A percentile compares a stretch with the other conserved stretches of the same genome.
These are phyloP conservation scores for Apantesis nais DNA, from an alignment of 2,888 invertebrate species.

Conservation along the genomic window DNA sequence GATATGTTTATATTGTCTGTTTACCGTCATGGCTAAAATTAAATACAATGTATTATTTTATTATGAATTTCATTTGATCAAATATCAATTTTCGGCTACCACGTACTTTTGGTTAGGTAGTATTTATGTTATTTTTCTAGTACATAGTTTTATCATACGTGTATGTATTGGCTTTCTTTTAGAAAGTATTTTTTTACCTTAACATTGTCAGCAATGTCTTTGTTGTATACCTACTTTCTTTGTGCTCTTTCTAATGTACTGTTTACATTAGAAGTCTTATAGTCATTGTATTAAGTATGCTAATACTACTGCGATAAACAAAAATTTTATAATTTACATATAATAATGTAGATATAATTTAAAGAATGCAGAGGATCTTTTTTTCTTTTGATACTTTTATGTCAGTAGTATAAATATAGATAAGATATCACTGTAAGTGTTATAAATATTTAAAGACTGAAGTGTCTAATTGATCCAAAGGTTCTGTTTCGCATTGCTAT, in stretches of 20 bases:
- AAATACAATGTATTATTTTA: neutral
- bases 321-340: neutral
- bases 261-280: neutral
- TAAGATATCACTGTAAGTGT: no score
- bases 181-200: constrained; percentile 38
- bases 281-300: neutral
- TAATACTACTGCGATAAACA: neutral
- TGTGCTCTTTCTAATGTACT: neutral
- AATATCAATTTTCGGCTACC: neutral
- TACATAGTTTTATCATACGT: neutral
- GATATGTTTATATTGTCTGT: neutral
- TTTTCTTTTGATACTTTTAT: no score
- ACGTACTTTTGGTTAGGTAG: neutral
- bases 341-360: no score
- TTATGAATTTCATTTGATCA: constrained; percentile 1
- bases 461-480: no score
- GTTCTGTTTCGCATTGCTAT: neutral
- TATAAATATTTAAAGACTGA: no score
- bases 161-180: constrained; percentile 1
- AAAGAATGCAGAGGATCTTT: no score
- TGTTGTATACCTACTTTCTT: constrained; percentile 37
- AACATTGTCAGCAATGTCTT: constrained; percentile 23
- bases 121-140: neutral
- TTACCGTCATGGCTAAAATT: neutral
- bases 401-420: no score